Evolutionary conservation across 1,140 invertebrate genomes (phyloP).

Genomic region (Maconellicoccus hirsutus): DNA sequence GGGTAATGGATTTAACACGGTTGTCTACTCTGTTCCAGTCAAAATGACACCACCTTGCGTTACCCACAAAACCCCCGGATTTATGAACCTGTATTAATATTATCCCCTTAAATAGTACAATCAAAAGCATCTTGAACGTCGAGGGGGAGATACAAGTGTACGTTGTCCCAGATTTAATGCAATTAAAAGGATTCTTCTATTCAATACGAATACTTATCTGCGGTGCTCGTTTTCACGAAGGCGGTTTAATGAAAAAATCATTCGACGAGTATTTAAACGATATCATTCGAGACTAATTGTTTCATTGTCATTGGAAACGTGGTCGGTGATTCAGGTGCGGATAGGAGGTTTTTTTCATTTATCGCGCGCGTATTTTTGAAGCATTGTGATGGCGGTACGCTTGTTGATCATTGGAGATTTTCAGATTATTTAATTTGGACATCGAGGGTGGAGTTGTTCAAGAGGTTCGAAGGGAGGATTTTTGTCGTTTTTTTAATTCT

Average conservation of each 20-base stretch:
- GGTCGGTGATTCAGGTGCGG: no score
- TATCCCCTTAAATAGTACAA: constrained; percentile 2
- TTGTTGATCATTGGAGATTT: no score
- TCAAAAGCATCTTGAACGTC: not conserved
- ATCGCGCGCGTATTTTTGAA: no score
- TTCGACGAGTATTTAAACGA: not conserved
- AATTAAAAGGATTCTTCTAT: constrained; percentile 1
- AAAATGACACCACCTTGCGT: constrained; percentile 7
- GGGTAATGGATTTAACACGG: not conserved
- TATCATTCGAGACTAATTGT: constrained; percentile 9
- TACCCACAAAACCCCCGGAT: constrained; percentile 5
- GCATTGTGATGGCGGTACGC: no score
- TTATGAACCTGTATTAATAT: constrained; percentile 3
- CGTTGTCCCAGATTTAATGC: not conserved
- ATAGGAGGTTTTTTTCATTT: no score
- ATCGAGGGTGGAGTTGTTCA: no score
- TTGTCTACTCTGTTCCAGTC: not conserved
- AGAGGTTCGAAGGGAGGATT: no score
- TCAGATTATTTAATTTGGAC: no score
- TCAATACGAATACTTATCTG: not conserved
- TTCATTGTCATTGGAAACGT: not conserved
- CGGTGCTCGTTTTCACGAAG: not conserved
- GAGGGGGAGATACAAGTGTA: not conserved
- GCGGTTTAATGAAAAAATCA: not conserved
- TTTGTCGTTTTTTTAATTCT: no score